These are phyloP conservation scores for Aphidius colemani DNA, from an alignment of 2,888 invertebrate genomes.

Conservation along the genomic window DNA sequence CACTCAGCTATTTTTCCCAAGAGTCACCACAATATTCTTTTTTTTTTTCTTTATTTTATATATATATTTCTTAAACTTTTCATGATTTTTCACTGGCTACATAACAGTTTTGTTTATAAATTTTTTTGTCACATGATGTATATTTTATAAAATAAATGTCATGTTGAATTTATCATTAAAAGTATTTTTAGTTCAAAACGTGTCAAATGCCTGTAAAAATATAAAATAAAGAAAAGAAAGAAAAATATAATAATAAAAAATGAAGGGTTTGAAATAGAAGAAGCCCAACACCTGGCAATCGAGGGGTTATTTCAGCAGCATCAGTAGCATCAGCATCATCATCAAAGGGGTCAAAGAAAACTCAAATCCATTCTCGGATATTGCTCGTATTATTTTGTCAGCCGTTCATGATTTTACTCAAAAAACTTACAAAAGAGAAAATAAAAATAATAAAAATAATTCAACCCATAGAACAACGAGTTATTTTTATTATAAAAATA, in stretches of 20 bases:
- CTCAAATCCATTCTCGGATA: slow-evolving; percentile 37
- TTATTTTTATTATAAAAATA: not conserved
- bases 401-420: slow-evolving; percentile 34
- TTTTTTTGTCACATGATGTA: too few species aligned
- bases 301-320: not conserved
- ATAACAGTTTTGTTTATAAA: too few species aligned
- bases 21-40: not conserved
- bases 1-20: not conserved
- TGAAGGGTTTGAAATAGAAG: too few species aligned
- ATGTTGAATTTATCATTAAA: too few species aligned
- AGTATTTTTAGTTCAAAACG: not conserved
- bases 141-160: too few species aligned
- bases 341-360: slow-evolving; percentile 32
- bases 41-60: not conserved
- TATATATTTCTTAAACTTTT: not conserved
- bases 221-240: not conserved
- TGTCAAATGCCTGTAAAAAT: not conserved
- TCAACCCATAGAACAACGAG: too few species aligned
- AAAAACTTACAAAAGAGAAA: slow-evolving; percentile 1
- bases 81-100: too few species aligned
- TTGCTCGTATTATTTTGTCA: slow-evolving; percentile 35
- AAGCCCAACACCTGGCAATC: too few species aligned
- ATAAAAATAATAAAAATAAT: too few species aligned
- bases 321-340: slow-evolving; percentile 1
- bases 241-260: not conserved